Evolutionary conservation across 2,888 invertebrate genomes (phyloP).

Genomic region (Sipunculus nudus): DNA sequence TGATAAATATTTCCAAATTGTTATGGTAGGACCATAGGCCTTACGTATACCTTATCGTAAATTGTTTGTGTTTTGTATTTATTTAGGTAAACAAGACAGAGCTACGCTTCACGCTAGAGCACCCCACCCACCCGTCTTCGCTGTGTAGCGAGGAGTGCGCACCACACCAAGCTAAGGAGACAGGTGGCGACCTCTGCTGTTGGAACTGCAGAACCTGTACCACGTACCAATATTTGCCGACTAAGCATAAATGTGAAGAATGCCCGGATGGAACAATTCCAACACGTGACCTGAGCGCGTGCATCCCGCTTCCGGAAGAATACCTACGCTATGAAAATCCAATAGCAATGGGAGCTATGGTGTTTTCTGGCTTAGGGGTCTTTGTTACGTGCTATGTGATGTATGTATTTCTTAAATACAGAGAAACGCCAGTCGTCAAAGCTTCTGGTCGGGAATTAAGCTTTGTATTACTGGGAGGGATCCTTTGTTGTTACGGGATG

Average conservation of each 20-base stretch:
- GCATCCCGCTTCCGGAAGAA: conserved; percentile 69
- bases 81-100: conserved; percentile 23
- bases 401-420: conserved; percentile 62
- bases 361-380: conserved; percentile 68
- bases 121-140: conserved; percentile 29
- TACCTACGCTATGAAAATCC: conserved; percentile 74
- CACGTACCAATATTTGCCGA: conserved; percentile 74
- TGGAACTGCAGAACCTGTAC: conserved; percentile 76
- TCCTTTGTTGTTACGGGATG: conserved; percentile 63
- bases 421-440: conserved; percentile 67
- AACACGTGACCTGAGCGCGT: conserved; percentile 75
- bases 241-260: conserved; percentile 69
- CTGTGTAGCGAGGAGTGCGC: conserved; percentile 86
- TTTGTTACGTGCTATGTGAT: conserved; percentile 60
- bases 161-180: conserved; percentile 88
- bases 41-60: no score
- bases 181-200: conserved; percentile 78
- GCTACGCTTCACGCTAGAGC: conserved; percentile 23
- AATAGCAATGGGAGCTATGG: conserved; percentile 94
- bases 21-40: no score
- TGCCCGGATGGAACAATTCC: conserved; percentile 86
- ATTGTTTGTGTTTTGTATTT: not conserved
- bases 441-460: conserved; percentile 68
- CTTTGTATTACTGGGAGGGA: conserved; percentile 65
- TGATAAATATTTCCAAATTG: no score